Evolutionary conservation across 2,113 vertebrate species (phyloP).

Genomic region (Saccopteryx leptura): DNA sequence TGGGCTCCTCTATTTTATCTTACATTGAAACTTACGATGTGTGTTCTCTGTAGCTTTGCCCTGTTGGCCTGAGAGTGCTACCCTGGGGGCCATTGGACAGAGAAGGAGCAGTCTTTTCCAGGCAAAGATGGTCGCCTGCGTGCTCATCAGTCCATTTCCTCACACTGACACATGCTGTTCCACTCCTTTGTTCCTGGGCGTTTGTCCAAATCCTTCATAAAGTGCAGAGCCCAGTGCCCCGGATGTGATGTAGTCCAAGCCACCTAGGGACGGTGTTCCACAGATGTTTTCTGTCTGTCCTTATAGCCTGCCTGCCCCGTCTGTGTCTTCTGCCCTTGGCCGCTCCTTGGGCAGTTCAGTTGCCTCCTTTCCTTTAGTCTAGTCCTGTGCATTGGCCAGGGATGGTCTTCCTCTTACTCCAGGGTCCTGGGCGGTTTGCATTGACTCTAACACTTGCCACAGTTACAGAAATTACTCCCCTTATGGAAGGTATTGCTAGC

Average conservation of each 20-base stretch:
- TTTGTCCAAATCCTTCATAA: neutral
- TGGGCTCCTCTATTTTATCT: neutral
- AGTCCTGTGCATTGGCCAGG: neutral
- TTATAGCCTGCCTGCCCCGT: neutral
- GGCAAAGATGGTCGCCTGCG: neutral
- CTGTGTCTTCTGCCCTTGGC: no score
- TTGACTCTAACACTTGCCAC: neutral
- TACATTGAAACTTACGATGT: accelerated
- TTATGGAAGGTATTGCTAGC: neutral
- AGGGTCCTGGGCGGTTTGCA: neutral
- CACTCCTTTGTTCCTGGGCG: neutral
- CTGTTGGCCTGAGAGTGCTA: neutral
- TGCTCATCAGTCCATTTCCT: neutral
- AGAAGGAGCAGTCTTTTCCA: neutral
- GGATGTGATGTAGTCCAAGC: neutral
- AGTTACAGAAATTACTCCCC: neutral
- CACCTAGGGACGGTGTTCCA: neutral
- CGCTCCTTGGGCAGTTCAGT: neutral
- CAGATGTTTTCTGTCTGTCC: neutral
- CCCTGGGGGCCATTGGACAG: neutral
- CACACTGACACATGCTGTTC: accelerated
- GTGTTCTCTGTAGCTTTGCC: neutral
- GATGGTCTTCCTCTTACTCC: no score
- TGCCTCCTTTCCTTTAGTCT: neutral
- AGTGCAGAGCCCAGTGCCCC: neutral